Base-by-base conservation (phyloP, 2,888 invertebrate genomes). In the Pristionchus japonicus region DNA sequence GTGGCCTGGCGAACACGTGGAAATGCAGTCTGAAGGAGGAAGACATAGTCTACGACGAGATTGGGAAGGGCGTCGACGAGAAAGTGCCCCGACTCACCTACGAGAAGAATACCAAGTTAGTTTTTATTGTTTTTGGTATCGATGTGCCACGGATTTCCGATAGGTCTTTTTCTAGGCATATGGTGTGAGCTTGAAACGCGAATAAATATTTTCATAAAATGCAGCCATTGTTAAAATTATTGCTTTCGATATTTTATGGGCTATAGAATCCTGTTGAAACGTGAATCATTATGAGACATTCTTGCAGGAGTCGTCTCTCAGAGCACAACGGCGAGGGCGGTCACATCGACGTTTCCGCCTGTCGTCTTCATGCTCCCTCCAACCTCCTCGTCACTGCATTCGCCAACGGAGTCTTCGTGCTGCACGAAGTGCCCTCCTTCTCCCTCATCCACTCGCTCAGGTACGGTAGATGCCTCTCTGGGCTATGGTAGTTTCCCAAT, bases 391-490 rank as follows among this genome's bases (percentile, higher is more conserved):
- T 98, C 0, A 96, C 97, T 57, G 98, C 98, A 13, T 99, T 97
- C 95, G 97, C 97, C 27, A 97, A 96, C 91, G 99, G 99, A 2
- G 96, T 97, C 43, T 99, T 99, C 95, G 97, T 97, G 94, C 96
- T 99, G 0, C 97, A 98, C 94, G 98, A 99, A 95, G 96, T 99
- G 95, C 98, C 98, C 0, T 97, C 97, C 80, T 97, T 98, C 88
- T 97, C 97, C 93, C 95, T 98, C 92, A 97, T 99, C 89, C 98
- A 99, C 95, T 97, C 96, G 17, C 95, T 97, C 52, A 96, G 96
- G 95, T 95, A 85, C n/a, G 37, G 34, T 80, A 80, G 17, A 31
- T 34, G 64, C 0, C 20, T 23, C 4, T 3, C 23, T 9, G 64
- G 64, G 17, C 9, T 64, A 31, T 17, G 64, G 34, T 77, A 27